phyloP scores from a whole-genome alignment of 1,140 invertebrate genomes.

The Coboldia fuscipes region DNA sequence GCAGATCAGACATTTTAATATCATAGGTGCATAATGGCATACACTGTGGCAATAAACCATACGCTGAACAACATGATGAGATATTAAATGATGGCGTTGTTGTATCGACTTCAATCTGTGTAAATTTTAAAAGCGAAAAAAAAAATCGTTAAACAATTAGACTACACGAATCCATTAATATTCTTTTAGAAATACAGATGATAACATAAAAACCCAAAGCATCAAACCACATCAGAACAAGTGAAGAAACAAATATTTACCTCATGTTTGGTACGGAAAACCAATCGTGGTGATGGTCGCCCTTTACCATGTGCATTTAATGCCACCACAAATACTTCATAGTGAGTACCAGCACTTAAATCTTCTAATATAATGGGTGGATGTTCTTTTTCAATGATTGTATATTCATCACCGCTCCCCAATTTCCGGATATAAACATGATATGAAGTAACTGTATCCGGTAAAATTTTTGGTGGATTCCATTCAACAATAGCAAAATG shows the following conservation, averaged over 20 bases:
- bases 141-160: not conserved
- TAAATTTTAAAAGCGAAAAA: not conserved
- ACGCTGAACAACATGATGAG: conserved; percentile 49
- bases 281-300: conserved; percentile 43
- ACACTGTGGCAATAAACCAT: conserved; percentile 44
- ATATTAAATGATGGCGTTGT: conserved; percentile 39
- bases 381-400: conserved; percentile 28
- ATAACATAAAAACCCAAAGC: no score
- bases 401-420: conserved; percentile 25
- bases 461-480: conserved; percentile 41
- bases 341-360: conserved; percentile 44
- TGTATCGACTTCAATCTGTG: conserved; percentile 1
- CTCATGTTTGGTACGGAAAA: conserved; percentile 47
- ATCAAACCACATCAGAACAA: no score
- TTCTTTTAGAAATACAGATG: no score
- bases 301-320: conserved; percentile 57
- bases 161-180: no score
- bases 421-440: conserved; percentile 39
- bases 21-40: conserved; percentile 64
- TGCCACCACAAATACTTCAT: conserved; percentile 65
- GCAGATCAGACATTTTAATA: conserved; percentile 53
- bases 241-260: no score
- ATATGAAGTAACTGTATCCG: conserved; percentile 47
- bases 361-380: conserved; percentile 54
- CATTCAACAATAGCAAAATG: conserved; percentile 59